phyloP scores from a whole-genome alignment of 2,113 vertebrate genomes.

The Barnardius zonarius region DNA sequence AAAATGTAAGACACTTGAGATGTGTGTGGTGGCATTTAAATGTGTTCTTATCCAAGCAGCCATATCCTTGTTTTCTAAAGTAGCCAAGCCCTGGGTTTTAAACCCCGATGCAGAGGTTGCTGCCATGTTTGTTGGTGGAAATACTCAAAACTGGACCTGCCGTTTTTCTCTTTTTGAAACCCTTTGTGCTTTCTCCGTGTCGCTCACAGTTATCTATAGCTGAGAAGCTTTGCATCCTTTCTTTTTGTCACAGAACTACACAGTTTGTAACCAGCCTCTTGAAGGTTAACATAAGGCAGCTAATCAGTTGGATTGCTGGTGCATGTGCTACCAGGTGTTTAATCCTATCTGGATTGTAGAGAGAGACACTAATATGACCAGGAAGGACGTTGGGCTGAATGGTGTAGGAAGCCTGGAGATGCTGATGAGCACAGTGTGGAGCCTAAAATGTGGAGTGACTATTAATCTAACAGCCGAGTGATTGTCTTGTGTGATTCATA shows the following conservation, averaged over 20 bases:
- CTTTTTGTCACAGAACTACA: background rate
- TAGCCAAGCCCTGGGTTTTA: background rate
- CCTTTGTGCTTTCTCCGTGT: slow-evolving; percentile 40
- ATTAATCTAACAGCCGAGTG: background rate
- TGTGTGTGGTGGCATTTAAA: background rate
- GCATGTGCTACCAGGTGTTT: background rate
- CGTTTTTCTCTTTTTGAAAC: background rate
- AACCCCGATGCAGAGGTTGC: background rate
- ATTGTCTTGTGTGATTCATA: slow-evolving; percentile 14
- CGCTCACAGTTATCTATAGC: slow-evolving; percentile 7
- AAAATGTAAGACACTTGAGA: background rate
- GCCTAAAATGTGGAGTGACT: slow-evolving; percentile 20
- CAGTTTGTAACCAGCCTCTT: slow-evolving; percentile 25
- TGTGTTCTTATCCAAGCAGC: background rate
- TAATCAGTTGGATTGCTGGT: slow-evolving; percentile 32
- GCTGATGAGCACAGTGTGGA: slow-evolving; percentile 45
- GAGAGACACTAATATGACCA: slow-evolving; percentile 8
- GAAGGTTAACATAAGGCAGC: slow-evolving; percentile 61
- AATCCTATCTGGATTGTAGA: background rate
- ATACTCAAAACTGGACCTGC: slow-evolving; percentile 53
- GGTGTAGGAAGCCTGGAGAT: slow-evolving; percentile 26
- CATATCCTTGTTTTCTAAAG: background rate
- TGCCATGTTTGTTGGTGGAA: slow-evolving; percentile 31
- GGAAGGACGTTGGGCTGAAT: background rate
- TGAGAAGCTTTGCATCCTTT: background rate